A percentile compares a stretch with the other conserved stretches of the same genome.
Conservation (phyloP, 2,888 invertebrate species). For the Mycogona germanica region DNA sequence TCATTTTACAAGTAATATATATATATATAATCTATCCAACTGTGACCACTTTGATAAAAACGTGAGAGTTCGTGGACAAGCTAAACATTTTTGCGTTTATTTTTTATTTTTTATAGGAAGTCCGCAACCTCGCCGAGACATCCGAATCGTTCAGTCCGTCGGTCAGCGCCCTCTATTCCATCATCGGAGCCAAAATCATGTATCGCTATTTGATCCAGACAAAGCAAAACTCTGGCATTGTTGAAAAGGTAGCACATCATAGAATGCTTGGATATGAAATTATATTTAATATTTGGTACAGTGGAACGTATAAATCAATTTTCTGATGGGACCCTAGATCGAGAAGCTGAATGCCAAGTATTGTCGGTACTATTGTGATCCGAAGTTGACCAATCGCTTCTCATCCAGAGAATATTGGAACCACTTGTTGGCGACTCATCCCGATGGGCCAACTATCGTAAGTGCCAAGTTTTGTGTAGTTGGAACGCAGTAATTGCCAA, state of each 20-base stretch:
- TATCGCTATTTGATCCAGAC: constrained; percentile 5
- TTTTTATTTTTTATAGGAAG: constrained; percentile 8
- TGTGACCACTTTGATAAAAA: neutral
- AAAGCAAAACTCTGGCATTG: constrained; percentile 8
- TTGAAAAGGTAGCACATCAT: constrained; percentile 6
- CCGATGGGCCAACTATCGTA: constrained; percentile 13
- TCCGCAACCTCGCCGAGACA: constrained; percentile 1
- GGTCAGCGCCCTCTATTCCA: neutral
- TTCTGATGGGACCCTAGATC: neutral
- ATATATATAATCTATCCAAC: no score
- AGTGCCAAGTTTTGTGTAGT: neutral
- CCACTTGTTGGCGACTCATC: neutral
- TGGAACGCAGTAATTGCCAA: neutral
- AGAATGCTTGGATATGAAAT: neutral
- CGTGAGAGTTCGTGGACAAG: neutral
- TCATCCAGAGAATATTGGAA: constrained; percentile 13
- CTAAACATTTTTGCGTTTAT: neutral
- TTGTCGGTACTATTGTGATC: constrained; percentile 10
- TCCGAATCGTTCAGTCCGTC: constrained; percentile 12
- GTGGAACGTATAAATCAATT: neutral
- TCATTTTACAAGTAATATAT: neutral
- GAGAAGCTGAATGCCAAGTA: constrained; percentile 8
- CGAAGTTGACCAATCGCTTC: neutral
- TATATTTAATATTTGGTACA: neutral
- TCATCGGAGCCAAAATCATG: constrained; percentile 11